Percentiles rank a stretch among this genome's conserved stretches.
These are phyloP conservation scores for Philereme transversata DNA, from an alignment of 2,888 invertebrate species.

Conservation along the genomic window DNA sequence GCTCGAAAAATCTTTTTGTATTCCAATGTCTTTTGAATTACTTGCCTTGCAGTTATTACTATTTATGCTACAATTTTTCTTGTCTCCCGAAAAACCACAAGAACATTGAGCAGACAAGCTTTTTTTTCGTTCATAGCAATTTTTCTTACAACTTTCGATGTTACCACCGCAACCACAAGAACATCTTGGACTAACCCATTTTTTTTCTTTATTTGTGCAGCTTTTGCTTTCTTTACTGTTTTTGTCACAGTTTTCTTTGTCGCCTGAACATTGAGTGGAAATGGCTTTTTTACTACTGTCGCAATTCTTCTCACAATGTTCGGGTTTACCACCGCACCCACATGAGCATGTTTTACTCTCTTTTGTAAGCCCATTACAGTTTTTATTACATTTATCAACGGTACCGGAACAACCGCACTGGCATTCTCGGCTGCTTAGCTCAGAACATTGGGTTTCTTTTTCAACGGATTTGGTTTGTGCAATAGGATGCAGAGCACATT, in stretches of 20 bases:
- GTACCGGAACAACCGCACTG: slow-evolving; percentile 15
- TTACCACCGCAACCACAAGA: slow-evolving; percentile 10
- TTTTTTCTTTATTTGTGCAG: slow-evolving; percentile 1
- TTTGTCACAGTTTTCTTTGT: slow-evolving; percentile 12
- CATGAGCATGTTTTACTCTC: slow-evolving; percentile 10
- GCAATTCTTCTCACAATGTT: slow-evolving; percentile 10
- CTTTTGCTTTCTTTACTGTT: slow-evolving; percentile 8
- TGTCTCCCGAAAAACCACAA: slow-evolving; percentile 24
- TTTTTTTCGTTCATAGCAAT: slow-evolving; percentile 5
- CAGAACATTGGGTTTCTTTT: slow-evolving; percentile 27
- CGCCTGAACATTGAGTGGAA: slow-evolving; percentile 8
- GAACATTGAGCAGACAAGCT: slow-evolving; percentile 14
- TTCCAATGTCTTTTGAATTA: slow-evolving; percentile 32
- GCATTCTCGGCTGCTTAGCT: slow-evolving; percentile 16
- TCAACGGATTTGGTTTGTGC: slow-evolving; percentile 14
- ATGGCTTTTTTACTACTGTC: slow-evolving; percentile 3
- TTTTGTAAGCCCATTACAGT: background rate
- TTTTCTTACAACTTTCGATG: slow-evolving; percentile 4
- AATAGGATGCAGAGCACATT: slow-evolving; percentile 3
- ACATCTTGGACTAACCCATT: slow-evolving; percentile 8
- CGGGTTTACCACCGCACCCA: slow-evolving; percentile 14
- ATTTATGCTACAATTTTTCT: slow-evolving; percentile 11
- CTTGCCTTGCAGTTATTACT: slow-evolving; percentile 9
- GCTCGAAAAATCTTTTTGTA: slow-evolving; percentile 39
- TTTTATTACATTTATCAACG: slow-evolving; percentile 6